A percentile compares a stretch with the other conserved stretches of the same genome.
These are phyloP conservation scores for Cynaeus angustus DNA, from an alignment of 2,888 invertebrate genomes.

Conservation along the genomic window DNA sequence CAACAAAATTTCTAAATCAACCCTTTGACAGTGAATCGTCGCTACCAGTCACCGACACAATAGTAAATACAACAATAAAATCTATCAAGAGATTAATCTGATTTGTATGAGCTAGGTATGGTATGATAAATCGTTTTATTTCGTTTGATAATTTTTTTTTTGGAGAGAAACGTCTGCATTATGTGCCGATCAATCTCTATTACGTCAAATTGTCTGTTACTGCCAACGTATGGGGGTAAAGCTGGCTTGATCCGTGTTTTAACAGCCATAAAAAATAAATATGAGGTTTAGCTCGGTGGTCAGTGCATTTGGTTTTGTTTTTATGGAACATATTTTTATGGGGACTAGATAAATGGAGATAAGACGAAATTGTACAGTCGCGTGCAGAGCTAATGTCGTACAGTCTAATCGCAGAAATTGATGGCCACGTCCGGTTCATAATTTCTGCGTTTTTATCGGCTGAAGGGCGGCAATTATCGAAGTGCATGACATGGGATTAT, in stretches of 20 bases:
- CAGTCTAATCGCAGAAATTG: constrained; percentile 32
- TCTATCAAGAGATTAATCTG: constrained; percentile 49
- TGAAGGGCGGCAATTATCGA: constrained; percentile 31
- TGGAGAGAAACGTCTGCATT: constrained; percentile 52
- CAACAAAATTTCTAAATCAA: constrained; percentile 4
- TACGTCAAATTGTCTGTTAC: constrained; percentile 56
- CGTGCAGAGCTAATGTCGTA: constrained; percentile 23
- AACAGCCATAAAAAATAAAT: constrained; percentile 51
- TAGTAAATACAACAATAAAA: constrained; percentile 47
- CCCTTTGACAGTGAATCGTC: constrained; percentile 4
- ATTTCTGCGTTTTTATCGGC: constrained; percentile 33
- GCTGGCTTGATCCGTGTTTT: constrained; percentile 46
- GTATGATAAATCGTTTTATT: constrained; percentile 55
- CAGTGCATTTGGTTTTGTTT: constrained; percentile 36
- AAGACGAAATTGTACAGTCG: constrained; percentile 33
- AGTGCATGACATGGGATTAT: constrained; percentile 37
- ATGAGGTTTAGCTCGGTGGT: constrained; percentile 27
- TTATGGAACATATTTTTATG: constrained; percentile 37
- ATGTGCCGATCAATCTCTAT: constrained; percentile 56
- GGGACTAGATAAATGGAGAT: constrained; percentile 32
- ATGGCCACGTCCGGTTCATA: constrained; percentile 37
- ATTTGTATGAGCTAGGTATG: constrained; percentile 45
- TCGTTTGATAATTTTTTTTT: constrained; percentile 50
- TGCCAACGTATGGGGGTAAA: constrained; percentile 51
- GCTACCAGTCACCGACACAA: constrained; percentile 18